These are phyloP conservation scores for Eristalinus sepulchralis DNA, from an alignment of 2,888 invertebrate genomes.

Conservation along the genomic window DNA sequence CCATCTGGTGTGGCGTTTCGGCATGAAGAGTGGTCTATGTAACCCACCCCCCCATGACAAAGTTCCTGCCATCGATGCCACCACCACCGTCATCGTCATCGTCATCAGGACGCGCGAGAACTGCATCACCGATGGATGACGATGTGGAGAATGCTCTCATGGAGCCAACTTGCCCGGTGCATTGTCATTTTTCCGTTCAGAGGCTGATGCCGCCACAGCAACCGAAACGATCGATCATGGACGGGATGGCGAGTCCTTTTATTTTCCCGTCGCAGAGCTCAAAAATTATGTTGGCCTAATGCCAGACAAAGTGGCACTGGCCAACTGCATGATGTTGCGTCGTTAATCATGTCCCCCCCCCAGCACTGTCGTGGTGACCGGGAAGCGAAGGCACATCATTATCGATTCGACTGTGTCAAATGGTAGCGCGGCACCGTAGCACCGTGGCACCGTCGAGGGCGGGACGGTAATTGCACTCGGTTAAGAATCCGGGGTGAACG, in stretches of 20 bases:
- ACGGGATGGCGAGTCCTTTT: neutral
- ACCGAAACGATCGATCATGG: constrained; percentile 48
- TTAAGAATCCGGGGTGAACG: neutral
- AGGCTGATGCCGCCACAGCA: constrained; percentile 23
- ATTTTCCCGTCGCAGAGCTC: neutral
- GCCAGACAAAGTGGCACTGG: constrained; percentile 48
- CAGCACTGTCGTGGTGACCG: neutral
- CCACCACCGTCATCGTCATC: neutral
- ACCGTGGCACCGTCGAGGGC: neutral
- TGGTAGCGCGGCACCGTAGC: neutral
- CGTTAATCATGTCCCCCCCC: constrained; percentile 43
- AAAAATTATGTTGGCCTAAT: constrained; percentile 50
- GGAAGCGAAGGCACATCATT: neutral
- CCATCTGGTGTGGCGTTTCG: constrained; percentile 5
- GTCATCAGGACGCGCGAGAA: constrained; percentile 36
- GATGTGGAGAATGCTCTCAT: constrained; percentile 37
- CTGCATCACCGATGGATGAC: constrained; percentile 63
- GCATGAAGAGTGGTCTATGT: constrained; percentile 21
- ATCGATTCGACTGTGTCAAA: constrained; percentile 34
- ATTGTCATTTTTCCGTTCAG: constrained; percentile 22
- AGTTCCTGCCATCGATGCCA: constrained; percentile 45
- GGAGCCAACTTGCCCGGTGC: constrained; percentile 23
- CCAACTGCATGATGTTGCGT: constrained; percentile 49
- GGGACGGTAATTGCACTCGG: neutral
- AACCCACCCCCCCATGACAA: constrained; percentile 61